A percentile compares a stretch with the other conserved stretches of the same genome.
Conservation (phyloP, 2,113 vertebrate genomes). For the Dicentrarchus labrax region DNA sequence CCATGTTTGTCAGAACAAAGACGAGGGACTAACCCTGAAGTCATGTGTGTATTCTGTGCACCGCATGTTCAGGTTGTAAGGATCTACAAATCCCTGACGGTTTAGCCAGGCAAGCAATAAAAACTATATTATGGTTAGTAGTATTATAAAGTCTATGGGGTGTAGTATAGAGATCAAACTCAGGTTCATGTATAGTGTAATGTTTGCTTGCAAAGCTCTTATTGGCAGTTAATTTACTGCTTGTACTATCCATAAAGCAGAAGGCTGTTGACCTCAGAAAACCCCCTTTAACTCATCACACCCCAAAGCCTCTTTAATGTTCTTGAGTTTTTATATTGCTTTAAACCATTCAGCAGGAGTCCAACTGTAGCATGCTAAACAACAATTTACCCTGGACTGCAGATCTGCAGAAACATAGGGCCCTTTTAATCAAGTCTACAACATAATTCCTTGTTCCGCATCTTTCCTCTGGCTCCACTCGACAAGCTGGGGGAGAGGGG, state of each 20-base stretch:
- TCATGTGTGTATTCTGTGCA: constrained; percentile 35
- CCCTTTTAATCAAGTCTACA: constrained; percentile 66
- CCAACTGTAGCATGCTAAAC: constrained; percentile 22
- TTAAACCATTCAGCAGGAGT: constrained; percentile 28
- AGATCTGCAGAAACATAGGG: constrained; percentile 46
- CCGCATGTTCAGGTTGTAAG: constrained; percentile 21
- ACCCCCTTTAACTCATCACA: constrained; percentile 25
- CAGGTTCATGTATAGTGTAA: constrained; percentile 29
- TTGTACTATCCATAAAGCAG: constrained; percentile 28
- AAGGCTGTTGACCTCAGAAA: constrained; percentile 29
- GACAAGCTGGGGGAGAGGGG: constrained; percentile 31
- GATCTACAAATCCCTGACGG: constrained; percentile 40
- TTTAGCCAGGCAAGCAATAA: constrained; percentile 43
- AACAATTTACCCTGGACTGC: constrained; percentile 39
- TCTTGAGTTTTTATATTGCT: constrained; percentile 9
- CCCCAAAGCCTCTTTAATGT: constrained; percentile 12
- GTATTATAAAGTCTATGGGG: constrained; percentile 43
- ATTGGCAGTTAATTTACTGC: constrained; percentile 42
- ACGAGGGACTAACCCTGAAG: constrained; percentile 35
- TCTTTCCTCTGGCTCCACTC: constrained; percentile 55
- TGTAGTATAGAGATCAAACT: constrained; percentile 47
- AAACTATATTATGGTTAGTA: constrained; percentile 30
- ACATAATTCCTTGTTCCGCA: constrained; percentile 63
- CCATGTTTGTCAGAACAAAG: constrained; percentile 35
- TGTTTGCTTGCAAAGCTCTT: constrained; percentile 56